A percentile compares a stretch with the other conserved stretches of the same genome.
Evolutionary conservation across 2,113 vertebrate genomes (phyloP).

Genomic region (Protobothrops flavoviridis): DNA sequence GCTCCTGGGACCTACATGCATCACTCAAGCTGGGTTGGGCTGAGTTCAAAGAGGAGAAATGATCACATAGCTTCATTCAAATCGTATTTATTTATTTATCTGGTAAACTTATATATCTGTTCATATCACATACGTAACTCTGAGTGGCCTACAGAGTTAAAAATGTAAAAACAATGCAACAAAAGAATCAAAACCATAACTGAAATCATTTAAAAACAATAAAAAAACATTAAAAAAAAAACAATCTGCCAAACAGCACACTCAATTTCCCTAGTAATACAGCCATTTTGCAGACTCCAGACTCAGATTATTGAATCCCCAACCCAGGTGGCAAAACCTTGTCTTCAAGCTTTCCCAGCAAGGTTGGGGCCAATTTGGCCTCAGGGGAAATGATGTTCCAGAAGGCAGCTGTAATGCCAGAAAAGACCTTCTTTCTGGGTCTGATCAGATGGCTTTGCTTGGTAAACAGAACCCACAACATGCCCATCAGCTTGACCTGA

Average conservation of each 20-base stretch:
- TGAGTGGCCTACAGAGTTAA: background rate
- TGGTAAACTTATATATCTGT: background rate
- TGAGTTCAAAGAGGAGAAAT: background rate
- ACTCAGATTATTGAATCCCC: background rate
- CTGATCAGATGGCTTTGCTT: background rate
- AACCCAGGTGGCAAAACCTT: background rate
- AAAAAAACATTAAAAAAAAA: background rate
- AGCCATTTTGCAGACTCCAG: background rate
- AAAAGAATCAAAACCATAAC: background rate
- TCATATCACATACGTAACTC: background rate
- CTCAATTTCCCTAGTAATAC: background rate
- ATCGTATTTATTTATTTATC: background rate
- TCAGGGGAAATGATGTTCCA: background rate
- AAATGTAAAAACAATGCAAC: background rate
- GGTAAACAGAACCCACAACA: background rate
- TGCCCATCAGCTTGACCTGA: background rate
- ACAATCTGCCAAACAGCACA: background rate
- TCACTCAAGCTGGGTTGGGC: background rate
- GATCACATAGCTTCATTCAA: background rate
- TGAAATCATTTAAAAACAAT: background rate
- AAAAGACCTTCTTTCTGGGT: background rate
- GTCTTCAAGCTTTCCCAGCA: background rate
- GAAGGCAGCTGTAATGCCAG: background rate
- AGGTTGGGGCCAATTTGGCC: background rate
- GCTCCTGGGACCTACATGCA: background rate